Base-by-base conservation (phyloP, 2,113 vertebrate genomes). In the Cyprinodon tularosa region DNA sequence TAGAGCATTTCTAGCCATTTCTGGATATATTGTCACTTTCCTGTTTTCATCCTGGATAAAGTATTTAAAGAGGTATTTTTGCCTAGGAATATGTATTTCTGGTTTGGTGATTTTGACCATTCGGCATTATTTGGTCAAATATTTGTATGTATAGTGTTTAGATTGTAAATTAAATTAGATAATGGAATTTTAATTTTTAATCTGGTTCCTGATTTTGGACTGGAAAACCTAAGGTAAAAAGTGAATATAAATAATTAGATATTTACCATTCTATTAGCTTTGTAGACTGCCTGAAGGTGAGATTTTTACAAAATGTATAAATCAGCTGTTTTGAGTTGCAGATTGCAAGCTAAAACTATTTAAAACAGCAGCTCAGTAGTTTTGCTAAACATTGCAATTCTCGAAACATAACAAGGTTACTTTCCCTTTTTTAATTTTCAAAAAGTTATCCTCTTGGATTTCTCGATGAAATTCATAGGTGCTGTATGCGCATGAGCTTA, bases 401-500 rank as follows among this genome's bases (percentile, higher is more conserved):
- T 57, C 20, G 6, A 57, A 57, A 50, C 48, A 15, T 1, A 50
- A 50, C 48, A 50, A 50, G 48, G 7, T 20, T 57, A n/a, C n/a
- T 57, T 57, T 8, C 2, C 7, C 50, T 20, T 57, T 14, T 57
- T 7, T 57, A 20, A 57, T 57, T 57, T 57, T n/a, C 50, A 57
- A 80, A 75, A 66, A 74, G 62, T 63, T 68, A 53, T 77, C 62
- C 10, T 83, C 36, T 66, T 63, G 15, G 4, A 45, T 72, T 76
- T 76, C 39, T 78, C 57, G 40, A 75, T 78, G 50, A 59, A 66
- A 22, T 66, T 69, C 11, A 72, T 63, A 57, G 20, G n/a, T 6
- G n/a, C 7, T 2, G 20, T 57, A 7, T 57, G 20, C 9, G 20
- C 50, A 57, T 57, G 50, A 20, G 5, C 20, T 7, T n/a, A 20